Conservation (phyloP, 2,113 vertebrate species). For the Corythaeola cristata region DNA sequence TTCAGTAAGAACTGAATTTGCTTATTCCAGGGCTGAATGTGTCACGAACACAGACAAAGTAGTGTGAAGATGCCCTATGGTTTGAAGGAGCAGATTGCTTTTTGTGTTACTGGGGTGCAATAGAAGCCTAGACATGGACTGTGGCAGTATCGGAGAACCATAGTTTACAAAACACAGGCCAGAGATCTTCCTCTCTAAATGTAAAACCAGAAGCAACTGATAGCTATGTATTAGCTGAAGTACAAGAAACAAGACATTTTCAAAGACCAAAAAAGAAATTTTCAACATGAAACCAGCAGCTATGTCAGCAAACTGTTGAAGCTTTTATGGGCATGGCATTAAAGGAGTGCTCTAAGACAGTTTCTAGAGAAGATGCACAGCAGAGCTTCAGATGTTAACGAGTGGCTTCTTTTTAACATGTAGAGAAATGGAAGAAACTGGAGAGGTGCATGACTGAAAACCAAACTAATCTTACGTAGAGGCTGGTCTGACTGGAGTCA, state of each 20-base stretch:
- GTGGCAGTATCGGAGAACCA: neutral
- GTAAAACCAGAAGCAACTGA: neutral
- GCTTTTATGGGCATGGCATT: neutral
- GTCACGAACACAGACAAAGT: neutral
- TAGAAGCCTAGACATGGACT: neutral
- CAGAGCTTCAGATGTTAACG: neutral
- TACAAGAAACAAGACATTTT: neutral
- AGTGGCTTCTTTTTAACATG: neutral
- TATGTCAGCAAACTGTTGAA: neutral
- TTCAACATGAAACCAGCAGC: neutral
- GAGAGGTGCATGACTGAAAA: neutral
- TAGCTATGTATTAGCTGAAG: neutral
- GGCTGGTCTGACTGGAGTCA: neutral
- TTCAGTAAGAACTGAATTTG: neutral
- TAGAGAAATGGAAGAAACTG: neutral
- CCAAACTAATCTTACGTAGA: neutral
- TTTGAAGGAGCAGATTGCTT: neutral
- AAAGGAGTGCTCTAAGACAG: neutral
- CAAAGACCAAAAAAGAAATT: neutral
- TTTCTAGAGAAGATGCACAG: neutral
- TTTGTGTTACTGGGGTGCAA: neutral
- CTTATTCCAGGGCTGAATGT: neutral
- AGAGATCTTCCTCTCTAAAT: neutral
- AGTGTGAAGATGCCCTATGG: neutral
- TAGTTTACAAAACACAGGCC: neutral